Evolutionary conservation across 2,113 vertebrate species (phyloP), one percentile per base, ranked within the genome.

Genomic region (Tretioscincus oriximinensis): DNA sequence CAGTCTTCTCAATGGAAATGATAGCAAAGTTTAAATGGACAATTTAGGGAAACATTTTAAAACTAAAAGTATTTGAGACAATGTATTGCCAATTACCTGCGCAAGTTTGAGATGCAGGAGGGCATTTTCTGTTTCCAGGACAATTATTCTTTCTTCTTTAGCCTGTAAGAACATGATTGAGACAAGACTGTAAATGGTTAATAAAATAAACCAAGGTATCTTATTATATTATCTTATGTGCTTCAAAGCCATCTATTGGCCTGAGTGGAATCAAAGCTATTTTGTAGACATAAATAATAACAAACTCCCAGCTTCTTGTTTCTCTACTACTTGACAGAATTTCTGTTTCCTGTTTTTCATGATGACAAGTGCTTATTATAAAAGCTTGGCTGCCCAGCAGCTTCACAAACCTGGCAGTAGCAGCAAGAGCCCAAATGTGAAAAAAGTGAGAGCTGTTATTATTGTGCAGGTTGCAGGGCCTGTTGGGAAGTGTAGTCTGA

Each of bases 111-210:
- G 91, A 85, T 96, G 96, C 84, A 97, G 96, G 84, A 93, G 88
- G 1, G 96, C 94, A 64, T 97, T 98, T 87, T 97, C 95, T 1
- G 94, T 96, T 89, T 97, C 96, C 88, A 98, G 89, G 24, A 96
- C 94, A 78, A 95, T 84, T 86, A 97, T 97, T 72, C 93, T 90
- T 87, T 97, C 97, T 90, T 97, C 96, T 96, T 96, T 96, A 84
- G 91, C 86, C 96, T 97, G 67, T 70, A 85, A 86, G 82, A 82
- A 73, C 61, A 81, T 24, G 41, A 21, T 49, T 64, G 31, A 47
- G 54, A 66, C 35, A 88, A 67, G 35, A 24, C 88, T 82, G 54
- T 51, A 74, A 60, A 81, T n/a, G 18, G n/a, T 63, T 45, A 69
- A 66, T 45, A 31, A 6, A 28, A 60, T 35, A 76, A 69, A 12